Conservation (phyloP, 2,888 invertebrate genomes). For the Cryptops parisi region DNA sequence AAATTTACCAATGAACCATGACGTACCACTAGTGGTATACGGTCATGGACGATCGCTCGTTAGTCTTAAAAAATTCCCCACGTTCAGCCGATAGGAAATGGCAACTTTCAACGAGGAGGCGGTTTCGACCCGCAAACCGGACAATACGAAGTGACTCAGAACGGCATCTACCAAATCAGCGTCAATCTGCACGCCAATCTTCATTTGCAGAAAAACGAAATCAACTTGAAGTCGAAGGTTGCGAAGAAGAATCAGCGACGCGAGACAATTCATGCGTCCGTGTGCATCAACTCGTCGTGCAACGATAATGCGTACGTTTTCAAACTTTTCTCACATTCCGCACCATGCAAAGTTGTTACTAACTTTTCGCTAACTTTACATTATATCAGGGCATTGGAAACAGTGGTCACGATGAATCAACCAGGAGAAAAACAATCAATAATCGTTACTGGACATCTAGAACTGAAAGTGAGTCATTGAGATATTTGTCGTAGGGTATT, state of each 20-base stretch:
- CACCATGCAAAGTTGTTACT: neutral
- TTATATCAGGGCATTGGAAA: constrained; percentile 1
- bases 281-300: constrained; percentile 1
- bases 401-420: neutral
- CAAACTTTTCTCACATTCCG: neutral
- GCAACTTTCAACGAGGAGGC: neutral
- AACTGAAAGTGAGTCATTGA: neutral
- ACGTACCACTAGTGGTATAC: too few relatives aligned
- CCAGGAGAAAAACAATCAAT: neutral
- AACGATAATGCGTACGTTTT: neutral
- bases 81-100: constrained; percentile 1
- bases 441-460: neutral
- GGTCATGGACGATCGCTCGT: too few relatives aligned
- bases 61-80: too few relatives aligned
- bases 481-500: too few relatives aligned
- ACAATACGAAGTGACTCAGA: neutral
- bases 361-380: neutral
- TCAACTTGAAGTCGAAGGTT: neutral
- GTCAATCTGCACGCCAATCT: neutral
- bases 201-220: neutral
- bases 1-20: too few relatives aligned
- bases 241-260: neutral
- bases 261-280: neutral
- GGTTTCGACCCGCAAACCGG: neutral
- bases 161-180: neutral